These are phyloP conservation scores for Ciona savignyi DNA, from an alignment of 23 tunicate species.

Conservation along the genomic window DNA sequence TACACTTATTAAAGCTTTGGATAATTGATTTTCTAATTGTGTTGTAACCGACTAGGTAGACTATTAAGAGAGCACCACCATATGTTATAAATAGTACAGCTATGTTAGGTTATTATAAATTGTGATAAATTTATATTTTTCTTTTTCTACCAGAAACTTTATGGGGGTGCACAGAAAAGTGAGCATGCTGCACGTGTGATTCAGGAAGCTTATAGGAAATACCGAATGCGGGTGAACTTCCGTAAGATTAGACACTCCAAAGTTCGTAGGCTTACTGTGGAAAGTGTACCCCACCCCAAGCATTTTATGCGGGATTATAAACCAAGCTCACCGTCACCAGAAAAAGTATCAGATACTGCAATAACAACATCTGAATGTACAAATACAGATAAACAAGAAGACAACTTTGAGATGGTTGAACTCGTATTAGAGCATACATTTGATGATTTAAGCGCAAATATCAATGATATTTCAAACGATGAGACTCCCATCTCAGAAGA, in stretches of 20 bases:
- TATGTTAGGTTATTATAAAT: background rate
- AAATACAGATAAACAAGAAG: background rate
- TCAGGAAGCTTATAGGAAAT: constrained; percentile 78
- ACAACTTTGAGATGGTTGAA: constrained; percentile 34
- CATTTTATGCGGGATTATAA: background rate
- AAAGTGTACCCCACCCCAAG: constrained; percentile 10
- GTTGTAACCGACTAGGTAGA: no score
- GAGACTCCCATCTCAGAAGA: background rate
- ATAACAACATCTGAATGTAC: background rate
- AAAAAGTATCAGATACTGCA: background rate
- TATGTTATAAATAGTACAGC: background rate
- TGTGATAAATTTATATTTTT: constrained; percentile 1
- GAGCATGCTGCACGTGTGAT: constrained; percentile 89
- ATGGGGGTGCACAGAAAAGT: constrained; percentile 69
- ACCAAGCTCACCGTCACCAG: background rate
- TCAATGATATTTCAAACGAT: constrained; percentile 2
- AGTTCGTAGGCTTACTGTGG: constrained; percentile 73
- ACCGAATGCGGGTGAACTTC: constrained; percentile 69
- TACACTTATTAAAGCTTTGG: no score
- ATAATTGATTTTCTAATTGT: no score
- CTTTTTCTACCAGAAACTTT: constrained; percentile 33
- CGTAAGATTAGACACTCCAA: constrained; percentile 69
- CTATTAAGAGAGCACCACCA: no score
- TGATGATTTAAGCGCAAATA: constrained; percentile 7
- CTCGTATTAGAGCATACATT: constrained; percentile 45